Evolutionary conservation across 2,888 invertebrate species (phyloP), one percentile per base, ranked within the genome.

Genomic region (Hypomecis atomaria): DNA sequence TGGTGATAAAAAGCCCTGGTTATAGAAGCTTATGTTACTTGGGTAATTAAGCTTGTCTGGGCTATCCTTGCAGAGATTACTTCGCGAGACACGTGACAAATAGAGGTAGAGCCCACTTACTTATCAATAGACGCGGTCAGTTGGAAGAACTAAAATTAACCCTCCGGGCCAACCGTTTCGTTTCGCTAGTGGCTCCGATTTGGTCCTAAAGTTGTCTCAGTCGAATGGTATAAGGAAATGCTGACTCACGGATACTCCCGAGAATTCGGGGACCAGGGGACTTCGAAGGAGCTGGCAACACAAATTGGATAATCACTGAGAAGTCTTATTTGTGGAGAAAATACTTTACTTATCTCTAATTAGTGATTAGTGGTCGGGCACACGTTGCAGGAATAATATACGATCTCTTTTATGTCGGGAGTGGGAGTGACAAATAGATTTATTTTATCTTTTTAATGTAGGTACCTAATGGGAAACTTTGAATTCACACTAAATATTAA

Each of bases 21-120:
- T n/a, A n/a, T n/a, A n/a, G n/a, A n/a, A n/a, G n/a, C n/a, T n/a
- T n/a, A n/a, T n/a, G n/a, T n/a, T n/a, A n/a, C n/a, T n/a, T n/a
- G n/a, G 59, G 56, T 65, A 65, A 65, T 59, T 40, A 56, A 50
- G 52, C 23, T 56, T 42, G 38, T 57, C 9, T 10, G 47, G 59
- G 44, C 43, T 56, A 8, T 36, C 50, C 50, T 50, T 44, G n/a
- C 47, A 44, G 53, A 52, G 52, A 62, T 54, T 58, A 63, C 53
- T 33, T 53, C 44, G 40, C 49, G 47, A 42, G 57, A 43, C 48
- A 49, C 37, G 63, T 63, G 59, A 58, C 58, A 54, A 59, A 63
- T 63, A 55, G 58, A 55, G 49, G 49, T 44, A 37, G n/a, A 37
- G 4, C 6, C 13, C 9, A 11, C 43, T 23, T 36, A 45, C 45